Evolutionary conservation across 2,797 vertebrate genomes (phyloP), one percentile per base, ranked within the genome.

Genomic region (Sebastes steindachneri): DNA sequence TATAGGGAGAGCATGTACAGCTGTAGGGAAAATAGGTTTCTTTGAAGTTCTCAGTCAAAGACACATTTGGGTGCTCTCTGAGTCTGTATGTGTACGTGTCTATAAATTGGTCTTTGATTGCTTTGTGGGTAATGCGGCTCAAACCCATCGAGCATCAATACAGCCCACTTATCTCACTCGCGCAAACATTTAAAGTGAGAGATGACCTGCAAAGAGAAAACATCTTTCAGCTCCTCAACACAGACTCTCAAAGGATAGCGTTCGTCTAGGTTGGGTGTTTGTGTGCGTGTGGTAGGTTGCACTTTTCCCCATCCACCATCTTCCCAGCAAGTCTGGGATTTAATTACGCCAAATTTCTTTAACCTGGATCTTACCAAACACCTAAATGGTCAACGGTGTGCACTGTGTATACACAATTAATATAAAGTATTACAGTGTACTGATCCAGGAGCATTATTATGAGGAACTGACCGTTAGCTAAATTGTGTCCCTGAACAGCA

Each of bases 21-120:
- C 83, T 73, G 26, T 81, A 66, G 75, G 73, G 33, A 67, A 55
- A 75, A 65, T 45, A 64, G 9, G 14, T 55, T 80, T 76, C 68
- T 83, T 85, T 87, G 62, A 80, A 74, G 86, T 73, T 83, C 48
- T 73, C 53, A 26, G 28, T 68, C 65, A 28, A 77, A 75, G 21
- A 77, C 35, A 68, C 19, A 64, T 73, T 80, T 45, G 41, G 71
- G 75, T 62, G 21, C 51, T 29, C 19, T 80, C 31, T 76, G 70
- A 58, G 23, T 51, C 28, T 59, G 51, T 60, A 8, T 68, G 41
- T 28, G 57, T 62, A 29, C 2, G 14, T 35, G 25, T 79, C 62
- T 58, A 28, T 74, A 72, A 79, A 84, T 81, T 76, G 71, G 35
- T 72, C 65, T 76, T 70, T 71, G 82, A 75, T 81, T 77, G 65